Percentiles rank a stretch among this genome's conserved stretches.
These are phyloP conservation scores for Noturus placidus DNA, from an alignment of 2,113 vertebrate species.

Conservation along the genomic window DNA sequence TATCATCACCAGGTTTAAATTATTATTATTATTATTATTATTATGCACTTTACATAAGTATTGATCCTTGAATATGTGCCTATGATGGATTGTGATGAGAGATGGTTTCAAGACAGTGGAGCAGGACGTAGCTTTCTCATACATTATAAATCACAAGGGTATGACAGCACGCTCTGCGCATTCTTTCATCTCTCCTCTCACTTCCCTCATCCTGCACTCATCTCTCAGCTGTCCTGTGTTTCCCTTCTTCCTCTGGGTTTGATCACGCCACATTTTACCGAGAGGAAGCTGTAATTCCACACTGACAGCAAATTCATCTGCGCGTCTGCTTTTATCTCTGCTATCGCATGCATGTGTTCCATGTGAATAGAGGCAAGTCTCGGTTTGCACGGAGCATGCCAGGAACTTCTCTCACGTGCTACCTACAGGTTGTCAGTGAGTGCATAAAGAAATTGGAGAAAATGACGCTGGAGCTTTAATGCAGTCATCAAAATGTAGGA, in stretches of 20 bases:
- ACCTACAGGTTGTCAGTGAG: neutral
- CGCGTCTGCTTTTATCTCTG: constrained; percentile 36
- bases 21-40: neutral
- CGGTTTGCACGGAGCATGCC: neutral
- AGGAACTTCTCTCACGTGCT: neutral
- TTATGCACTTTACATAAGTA: neutral
- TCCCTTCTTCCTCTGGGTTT: constrained; percentile 39
- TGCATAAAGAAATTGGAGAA: neutral
- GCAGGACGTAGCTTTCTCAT: constrained; percentile 37
- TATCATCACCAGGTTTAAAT: neutral
- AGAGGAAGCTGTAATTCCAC: constrained; percentile 32
- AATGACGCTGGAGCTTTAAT: neutral
- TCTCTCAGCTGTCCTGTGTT: constrained; percentile 12
- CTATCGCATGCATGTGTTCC: constrained; percentile 10
- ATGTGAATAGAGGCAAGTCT: neutral
- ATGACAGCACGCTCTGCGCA: constrained; percentile 35
- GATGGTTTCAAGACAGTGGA: constrained; percentile 19
- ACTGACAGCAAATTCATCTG: constrained; percentile 46
- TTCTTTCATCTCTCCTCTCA: constrained; percentile 36
- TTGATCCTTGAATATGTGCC: neutral
- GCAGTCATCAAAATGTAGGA: neutral
- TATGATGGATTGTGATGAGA: constrained; percentile 3
- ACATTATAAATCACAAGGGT: constrained; percentile 56
- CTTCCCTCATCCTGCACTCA: constrained; percentile 37
- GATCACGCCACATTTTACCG: constrained; percentile 49